phyloP scores from a whole-genome alignment of 1,140 invertebrate genomes.

The Spodoptera frugiperda region DNA sequence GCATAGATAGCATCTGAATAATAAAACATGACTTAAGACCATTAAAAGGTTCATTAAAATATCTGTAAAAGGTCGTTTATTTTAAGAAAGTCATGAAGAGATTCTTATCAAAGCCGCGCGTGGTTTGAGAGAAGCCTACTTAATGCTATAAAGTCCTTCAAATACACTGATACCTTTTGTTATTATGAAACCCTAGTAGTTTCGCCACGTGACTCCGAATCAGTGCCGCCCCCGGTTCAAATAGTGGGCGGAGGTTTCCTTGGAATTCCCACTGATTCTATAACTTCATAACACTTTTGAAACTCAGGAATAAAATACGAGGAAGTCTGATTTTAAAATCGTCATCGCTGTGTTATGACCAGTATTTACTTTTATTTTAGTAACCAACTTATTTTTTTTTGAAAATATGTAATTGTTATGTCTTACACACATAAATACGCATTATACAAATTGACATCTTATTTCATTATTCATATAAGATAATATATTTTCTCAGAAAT shows the following conservation, averaged over 20 bases:
- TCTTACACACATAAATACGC: too few species aligned
- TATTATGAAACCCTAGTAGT: conserved; percentile 64
- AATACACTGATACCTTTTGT: conserved; percentile 14
- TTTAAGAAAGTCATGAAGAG: conserved; percentile 31
- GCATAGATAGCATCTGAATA: conserved; percentile 13
- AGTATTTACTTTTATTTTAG: too few species aligned
- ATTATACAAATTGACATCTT: too few species aligned
- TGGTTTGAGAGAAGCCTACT: conserved; percentile 10
- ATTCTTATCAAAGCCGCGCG: conserved; percentile 9
- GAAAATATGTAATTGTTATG: too few species aligned
- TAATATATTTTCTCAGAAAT: too few species aligned
- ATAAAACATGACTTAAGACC: background rate
- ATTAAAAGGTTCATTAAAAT: conserved; percentile 3
- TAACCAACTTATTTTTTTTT: too few species aligned
- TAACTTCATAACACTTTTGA: background rate
- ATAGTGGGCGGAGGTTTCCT: conserved; percentile 57
- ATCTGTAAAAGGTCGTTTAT: conserved; percentile 32
- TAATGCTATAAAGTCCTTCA: conserved; percentile 27
- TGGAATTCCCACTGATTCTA: conserved; percentile 3
- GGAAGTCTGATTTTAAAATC: background rate
- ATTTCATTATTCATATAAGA: too few species aligned
- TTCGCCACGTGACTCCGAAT: conserved; percentile 57
- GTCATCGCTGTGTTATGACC: too few species aligned
- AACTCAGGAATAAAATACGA: background rate
- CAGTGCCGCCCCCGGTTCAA: conserved; percentile 50